Evolutionary conservation across 1,140 invertebrate genomes (phyloP).

Genomic region (Aphelenchoides fujianensis): DNA sequence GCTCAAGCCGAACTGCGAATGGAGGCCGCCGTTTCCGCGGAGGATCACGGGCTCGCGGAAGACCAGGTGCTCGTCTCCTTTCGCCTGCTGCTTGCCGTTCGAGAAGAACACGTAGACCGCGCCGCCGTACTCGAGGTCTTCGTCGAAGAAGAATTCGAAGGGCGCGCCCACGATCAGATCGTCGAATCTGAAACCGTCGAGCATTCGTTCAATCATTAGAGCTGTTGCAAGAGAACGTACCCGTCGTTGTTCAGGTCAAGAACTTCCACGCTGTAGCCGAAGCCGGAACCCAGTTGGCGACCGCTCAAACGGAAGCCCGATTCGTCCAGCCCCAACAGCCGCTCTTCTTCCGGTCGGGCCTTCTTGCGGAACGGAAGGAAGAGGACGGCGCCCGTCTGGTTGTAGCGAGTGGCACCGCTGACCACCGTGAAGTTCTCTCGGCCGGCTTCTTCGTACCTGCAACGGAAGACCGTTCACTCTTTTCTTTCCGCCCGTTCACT

Average conservation of each 20-base stretch:
- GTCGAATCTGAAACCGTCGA: slow-evolving; percentile 68
- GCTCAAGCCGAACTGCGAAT: slow-evolving; percentile 68
- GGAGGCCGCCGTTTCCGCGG: slow-evolving; percentile 25
- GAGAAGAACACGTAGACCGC: slow-evolving; percentile 85
- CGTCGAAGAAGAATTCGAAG: slow-evolving; percentile 73
- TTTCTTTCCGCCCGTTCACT: too few relatives aligned
- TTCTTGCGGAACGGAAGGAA: slow-evolving; percentile 54
- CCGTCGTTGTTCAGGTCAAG: slow-evolving; percentile 59
- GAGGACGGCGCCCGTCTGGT: slow-evolving; percentile 56
- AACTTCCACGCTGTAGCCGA: slow-evolving; percentile 56
- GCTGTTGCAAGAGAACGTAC: slow-evolving; percentile 20
- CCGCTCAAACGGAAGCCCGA: slow-evolving; percentile 47
- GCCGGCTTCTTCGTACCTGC: slow-evolving; percentile 34
- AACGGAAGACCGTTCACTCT: slow-evolving; percentile 27
- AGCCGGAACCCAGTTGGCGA: slow-evolving; percentile 56
- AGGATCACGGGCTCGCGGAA: slow-evolving; percentile 52
- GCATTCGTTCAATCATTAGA: slow-evolving; percentile 20
- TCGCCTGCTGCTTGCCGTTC: slow-evolving; percentile 34
- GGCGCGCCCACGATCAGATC: slow-evolving; percentile 86
- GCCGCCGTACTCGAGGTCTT: slow-evolving; percentile 69
- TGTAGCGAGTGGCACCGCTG: slow-evolving; percentile 54
- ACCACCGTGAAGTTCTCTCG: slow-evolving; percentile 51
- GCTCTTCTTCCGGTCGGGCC: slow-evolving; percentile 37
- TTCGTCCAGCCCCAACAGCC: slow-evolving; percentile 43
- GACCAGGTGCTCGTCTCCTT: slow-evolving; percentile 34